These are phyloP conservation scores for Linyphia triangularis DNA, from an alignment of 2,888 invertebrate genomes.

Conservation along the genomic window DNA sequence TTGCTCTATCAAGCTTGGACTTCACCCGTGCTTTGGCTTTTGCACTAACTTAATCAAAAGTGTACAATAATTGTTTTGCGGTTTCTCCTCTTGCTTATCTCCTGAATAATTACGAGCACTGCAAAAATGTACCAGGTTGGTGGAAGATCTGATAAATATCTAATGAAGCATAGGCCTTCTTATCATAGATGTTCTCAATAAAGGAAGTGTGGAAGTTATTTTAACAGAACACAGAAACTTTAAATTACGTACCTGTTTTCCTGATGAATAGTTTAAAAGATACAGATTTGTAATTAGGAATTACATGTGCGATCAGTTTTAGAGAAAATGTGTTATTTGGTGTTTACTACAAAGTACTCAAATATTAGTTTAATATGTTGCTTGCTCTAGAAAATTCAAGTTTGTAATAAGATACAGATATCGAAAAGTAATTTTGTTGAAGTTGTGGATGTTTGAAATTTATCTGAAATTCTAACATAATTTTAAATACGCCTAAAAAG, in stretches of 20 bases:
- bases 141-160: constrained; percentile 30
- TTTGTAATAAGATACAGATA: too few relatives aligned
- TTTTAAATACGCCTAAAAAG: too few relatives aligned
- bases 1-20: constrained; percentile 23
- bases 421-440: too few relatives aligned
- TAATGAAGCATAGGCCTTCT: background rate
- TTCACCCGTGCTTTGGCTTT: constrained; percentile 10
- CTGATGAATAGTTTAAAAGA: background rate
- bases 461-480: too few relatives aligned
- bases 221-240: background rate
- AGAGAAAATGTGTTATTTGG: too few relatives aligned
- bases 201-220: background rate
- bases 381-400: too few relatives aligned
- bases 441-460: too few relatives aligned
- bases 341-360: too few relatives aligned
- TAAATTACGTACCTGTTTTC: background rate
- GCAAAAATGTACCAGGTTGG: constrained; percentile 15
- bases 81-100: background rate
- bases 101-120: constrained; percentile 31
- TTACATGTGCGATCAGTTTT: background rate
- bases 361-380: too few relatives aligned
- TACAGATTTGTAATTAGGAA: background rate
- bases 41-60: constrained; percentile 53
- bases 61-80: constrained; percentile 33
- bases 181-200: too few relatives aligned